Evolutionary conservation across 2,113 vertebrate species (phyloP).

Genomic region (Lamprologus ornatipinnis): DNA sequence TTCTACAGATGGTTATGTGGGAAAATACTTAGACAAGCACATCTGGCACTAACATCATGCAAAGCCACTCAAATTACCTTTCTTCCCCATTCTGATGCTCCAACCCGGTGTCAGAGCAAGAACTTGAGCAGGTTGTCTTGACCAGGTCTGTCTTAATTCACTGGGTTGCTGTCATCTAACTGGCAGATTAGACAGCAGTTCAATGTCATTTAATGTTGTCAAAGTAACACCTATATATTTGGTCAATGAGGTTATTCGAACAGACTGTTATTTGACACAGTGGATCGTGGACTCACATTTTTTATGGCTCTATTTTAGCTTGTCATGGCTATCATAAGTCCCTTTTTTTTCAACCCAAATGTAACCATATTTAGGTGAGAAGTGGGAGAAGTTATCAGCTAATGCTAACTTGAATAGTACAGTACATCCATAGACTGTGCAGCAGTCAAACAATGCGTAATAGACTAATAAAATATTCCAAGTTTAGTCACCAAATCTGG

Average conservation of each 20-base stretch:
- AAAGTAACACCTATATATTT: background rate
- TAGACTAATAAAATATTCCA: background rate
- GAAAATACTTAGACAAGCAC: background rate
- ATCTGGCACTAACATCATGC: rapidly evolving
- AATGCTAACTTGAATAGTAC: background rate
- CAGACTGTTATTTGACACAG: background rate
- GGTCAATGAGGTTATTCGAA: background rate
- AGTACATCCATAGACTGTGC: too few relatives aligned
- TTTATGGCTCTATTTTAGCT: background rate
- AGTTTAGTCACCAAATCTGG: background rate
- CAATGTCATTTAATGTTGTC: background rate
- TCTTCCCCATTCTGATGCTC: background rate
- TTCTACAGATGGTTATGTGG: background rate
- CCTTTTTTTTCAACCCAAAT: background rate
- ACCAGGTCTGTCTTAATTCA: background rate
- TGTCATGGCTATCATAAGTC: rapidly evolving
- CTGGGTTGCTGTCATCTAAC: background rate
- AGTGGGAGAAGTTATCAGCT: background rate
- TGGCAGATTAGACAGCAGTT: background rate
- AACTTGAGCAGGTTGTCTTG: background rate
- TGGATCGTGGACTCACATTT: rapidly evolving
- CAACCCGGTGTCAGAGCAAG: background rate
- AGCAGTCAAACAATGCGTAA: background rate
- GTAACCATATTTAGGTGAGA: background rate
- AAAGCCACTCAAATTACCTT: background rate